phyloP scores from a whole-genome alignment of 2,888 invertebrate species.

The Eristalis intricaria region DNA sequence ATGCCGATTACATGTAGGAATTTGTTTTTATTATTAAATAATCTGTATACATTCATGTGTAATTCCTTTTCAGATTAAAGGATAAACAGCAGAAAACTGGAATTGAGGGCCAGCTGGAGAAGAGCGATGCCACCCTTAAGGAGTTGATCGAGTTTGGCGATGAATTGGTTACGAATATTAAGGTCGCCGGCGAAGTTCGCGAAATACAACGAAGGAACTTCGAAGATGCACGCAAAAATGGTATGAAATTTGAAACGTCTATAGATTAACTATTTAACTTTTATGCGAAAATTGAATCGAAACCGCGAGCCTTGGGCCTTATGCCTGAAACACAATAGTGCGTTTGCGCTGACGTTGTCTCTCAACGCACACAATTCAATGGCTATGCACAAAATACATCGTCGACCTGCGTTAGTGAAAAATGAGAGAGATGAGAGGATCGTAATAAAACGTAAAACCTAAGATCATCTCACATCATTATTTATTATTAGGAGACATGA shows the following conservation, averaged over 20 bases:
- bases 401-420: too few relatives aligned
- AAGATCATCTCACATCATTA: too few relatives aligned
- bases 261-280: background rate
- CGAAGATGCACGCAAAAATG: slow-evolving; percentile 81
- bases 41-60: background rate
- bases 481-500: too few relatives aligned
- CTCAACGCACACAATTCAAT: too few relatives aligned
- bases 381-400: too few relatives aligned
- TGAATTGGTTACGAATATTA: slow-evolving; percentile 89
- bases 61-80: slow-evolving; percentile 73
- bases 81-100: slow-evolving; percentile 82
- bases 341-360: too few relatives aligned
- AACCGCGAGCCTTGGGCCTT: too few relatives aligned
- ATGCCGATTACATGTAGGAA: slow-evolving; percentile 29
- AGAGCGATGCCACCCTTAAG: slow-evolving; percentile 85
- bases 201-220: slow-evolving; percentile 84
- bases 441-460: too few relatives aligned
- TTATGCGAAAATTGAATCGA: background rate
- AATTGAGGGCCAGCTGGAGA: slow-evolving; percentile 85
- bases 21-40: background rate
- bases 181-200: slow-evolving; percentile 88
- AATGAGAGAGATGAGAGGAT: too few relatives aligned
- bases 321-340: too few relatives aligned
- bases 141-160: slow-evolving; percentile 86
- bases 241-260: slow-evolving; percentile 36